phyloP scores from a whole-genome alignment of 2,888 invertebrate species.

The Drosophila mimetica region DNA sequence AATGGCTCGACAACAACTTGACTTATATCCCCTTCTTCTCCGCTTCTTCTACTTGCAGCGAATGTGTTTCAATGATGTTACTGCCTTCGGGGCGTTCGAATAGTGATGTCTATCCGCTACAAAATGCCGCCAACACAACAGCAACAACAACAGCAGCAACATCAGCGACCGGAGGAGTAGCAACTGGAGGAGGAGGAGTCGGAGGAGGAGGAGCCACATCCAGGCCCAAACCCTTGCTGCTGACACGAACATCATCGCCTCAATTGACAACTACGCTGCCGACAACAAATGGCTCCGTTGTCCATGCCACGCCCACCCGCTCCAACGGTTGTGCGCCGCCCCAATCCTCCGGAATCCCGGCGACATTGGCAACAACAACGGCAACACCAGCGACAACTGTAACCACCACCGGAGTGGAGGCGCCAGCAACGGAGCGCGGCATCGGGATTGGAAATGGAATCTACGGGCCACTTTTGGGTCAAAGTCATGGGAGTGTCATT shows the following conservation, averaged over 20 bases:
- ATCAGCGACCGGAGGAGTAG: slow-evolving; percentile 38
- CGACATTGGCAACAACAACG: slow-evolving; percentile 40
- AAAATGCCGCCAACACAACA: slow-evolving; percentile 61
- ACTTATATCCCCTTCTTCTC: slow-evolving; percentile 22
- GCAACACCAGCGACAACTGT: slow-evolving; percentile 28
- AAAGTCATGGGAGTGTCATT: slow-evolving; percentile 56
- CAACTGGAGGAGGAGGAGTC: slow-evolving; percentile 29
- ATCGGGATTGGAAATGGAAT: slow-evolving; percentile 46
- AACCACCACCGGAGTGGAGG: slow-evolving; percentile 19
- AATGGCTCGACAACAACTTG: slow-evolving; percentile 51
- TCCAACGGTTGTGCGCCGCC: slow-evolving; percentile 67
- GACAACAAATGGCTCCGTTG: slow-evolving; percentile 59
- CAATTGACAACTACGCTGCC: slow-evolving; percentile 68
- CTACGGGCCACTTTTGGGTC: slow-evolving; percentile 65
- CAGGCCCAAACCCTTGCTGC: slow-evolving; percentile 72
- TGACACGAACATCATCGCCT: slow-evolving; percentile 78
- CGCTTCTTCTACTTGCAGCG: slow-evolving; percentile 61
- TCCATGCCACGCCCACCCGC: slow-evolving; percentile 53
- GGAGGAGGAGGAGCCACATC: slow-evolving; percentile 44
- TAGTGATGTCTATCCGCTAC: slow-evolving; percentile 82
- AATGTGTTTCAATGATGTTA: slow-evolving; percentile 83
- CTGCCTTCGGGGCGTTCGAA: slow-evolving; percentile 84
- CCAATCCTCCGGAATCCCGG: slow-evolving; percentile 61
- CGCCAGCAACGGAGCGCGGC: slow-evolving; percentile 34
- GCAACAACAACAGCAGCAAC: slow-evolving; percentile 44